phyloP scores from a whole-genome alignment of 2,888 invertebrate species.

The Coleophora deauratella region DNA sequence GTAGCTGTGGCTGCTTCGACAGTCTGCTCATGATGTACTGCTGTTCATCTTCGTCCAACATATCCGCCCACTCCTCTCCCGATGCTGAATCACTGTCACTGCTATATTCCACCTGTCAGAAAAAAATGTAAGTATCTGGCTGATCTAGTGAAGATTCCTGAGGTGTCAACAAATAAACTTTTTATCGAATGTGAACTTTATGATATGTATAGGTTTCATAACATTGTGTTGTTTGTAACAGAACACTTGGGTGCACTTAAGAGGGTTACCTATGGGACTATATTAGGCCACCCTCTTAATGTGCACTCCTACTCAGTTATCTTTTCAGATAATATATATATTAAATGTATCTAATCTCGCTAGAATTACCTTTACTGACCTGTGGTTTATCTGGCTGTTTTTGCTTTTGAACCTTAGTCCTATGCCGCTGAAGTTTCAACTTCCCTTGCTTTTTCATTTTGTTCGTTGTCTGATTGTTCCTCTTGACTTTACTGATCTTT shows the following conservation, averaged over 20 bases:
- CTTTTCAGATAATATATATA: too few species aligned
- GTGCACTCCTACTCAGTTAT: too few species aligned
- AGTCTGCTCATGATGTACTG: slow-evolving; percentile 61
- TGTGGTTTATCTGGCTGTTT: slow-evolving; percentile 37
- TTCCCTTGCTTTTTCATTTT: slow-evolving; percentile 73
- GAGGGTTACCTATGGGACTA: too few species aligned
- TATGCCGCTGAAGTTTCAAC: slow-evolving; percentile 60
- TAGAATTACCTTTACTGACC: not conserved
- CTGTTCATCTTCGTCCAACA: slow-evolving; percentile 74
- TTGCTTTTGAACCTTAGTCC: slow-evolving; percentile 45
- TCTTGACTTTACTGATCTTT: slow-evolving; percentile 71
- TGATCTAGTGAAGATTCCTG: too few species aligned
- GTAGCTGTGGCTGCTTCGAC: slow-evolving; percentile 51
- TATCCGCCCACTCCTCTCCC: slow-evolving; percentile 72
- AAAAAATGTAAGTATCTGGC: not conserved
- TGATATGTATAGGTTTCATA: too few species aligned
- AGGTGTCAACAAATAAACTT: too few species aligned
- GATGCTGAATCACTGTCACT: slow-evolving; percentile 61
- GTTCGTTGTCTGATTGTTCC: slow-evolving; percentile 73
- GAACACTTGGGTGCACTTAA: too few species aligned
- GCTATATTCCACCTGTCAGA: slow-evolving; percentile 42
- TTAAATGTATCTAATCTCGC: too few species aligned
- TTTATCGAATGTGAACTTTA: too few species aligned
- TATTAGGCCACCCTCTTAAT: too few species aligned
- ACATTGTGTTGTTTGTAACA: too few species aligned